Percentiles rank a stretch among this genome's conserved stretches.
Evolutionary conservation across 2,888 invertebrate species (phyloP).

Genomic region (Drosophila antonietae): DNA sequence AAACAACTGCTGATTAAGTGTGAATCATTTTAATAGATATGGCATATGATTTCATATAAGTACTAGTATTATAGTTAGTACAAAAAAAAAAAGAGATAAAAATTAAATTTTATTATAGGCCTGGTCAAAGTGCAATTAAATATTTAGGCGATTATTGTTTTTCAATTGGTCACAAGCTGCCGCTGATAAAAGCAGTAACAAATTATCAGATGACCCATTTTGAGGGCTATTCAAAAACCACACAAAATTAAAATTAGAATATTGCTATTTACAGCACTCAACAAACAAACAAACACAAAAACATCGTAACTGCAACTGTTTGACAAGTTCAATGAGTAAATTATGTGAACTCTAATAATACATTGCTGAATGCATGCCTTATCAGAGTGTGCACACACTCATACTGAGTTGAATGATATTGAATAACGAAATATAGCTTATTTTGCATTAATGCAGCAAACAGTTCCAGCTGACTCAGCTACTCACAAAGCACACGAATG

Average conservation of each 20-base stretch:
- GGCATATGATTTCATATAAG: not conserved
- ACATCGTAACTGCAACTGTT: constrained; percentile 21
- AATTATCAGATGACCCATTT: constrained; percentile 8
- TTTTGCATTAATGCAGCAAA: constrained; percentile 66
- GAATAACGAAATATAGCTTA: constrained; percentile 68
- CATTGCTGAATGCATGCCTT: constrained; percentile 23
- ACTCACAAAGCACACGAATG: constrained; percentile 21
- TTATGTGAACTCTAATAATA: constrained; percentile 3
- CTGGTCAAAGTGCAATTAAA: constrained; percentile 57
- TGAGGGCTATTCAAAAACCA: constrained; percentile 27
- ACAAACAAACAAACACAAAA: constrained; percentile 6
- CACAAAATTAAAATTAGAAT: constrained; percentile 51
- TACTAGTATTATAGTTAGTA: not conserved
- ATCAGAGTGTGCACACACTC: constrained; percentile 26
- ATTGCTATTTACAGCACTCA: constrained; percentile 38
- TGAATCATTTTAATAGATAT: constrained; percentile 17
- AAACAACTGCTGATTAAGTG: constrained; percentile 12
- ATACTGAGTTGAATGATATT: constrained; percentile 35
- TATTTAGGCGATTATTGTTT: constrained; percentile 34
- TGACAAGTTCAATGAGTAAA: constrained; percentile 12
- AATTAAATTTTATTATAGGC: constrained; percentile 11
- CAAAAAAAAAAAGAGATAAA: not conserved
- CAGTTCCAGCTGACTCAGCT: constrained; percentile 13
- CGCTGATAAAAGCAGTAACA: constrained; percentile 25
- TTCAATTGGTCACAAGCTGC: constrained; percentile 25